Percentiles rank a stretch among this genome's conserved stretches.
These are phyloP conservation scores for Lepidocyrtoides sp. DNA, from an alignment of 2,888 invertebrate species.

Conservation along the genomic window DNA sequence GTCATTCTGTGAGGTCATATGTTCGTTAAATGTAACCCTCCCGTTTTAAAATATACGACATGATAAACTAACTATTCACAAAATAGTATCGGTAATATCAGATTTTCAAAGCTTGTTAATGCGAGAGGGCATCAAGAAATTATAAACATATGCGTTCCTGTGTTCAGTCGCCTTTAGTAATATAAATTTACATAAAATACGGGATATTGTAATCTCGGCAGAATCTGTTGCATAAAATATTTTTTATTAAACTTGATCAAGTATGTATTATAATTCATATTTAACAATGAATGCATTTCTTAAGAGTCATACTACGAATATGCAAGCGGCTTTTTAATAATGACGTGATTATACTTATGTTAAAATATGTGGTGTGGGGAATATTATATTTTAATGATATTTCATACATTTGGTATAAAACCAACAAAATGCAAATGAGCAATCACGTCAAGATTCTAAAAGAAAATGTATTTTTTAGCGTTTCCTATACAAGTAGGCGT, in stretches of 20 bases:
- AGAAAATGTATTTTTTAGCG: neutral
- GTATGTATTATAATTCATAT: neutral
- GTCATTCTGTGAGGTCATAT: no score
- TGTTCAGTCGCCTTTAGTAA: neutral
- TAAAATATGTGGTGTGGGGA: neutral
- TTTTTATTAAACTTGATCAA: neutral
- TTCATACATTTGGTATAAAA: neutral
- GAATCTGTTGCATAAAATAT: conserved; percentile 51
- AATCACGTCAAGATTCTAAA: neutral
- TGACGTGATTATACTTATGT: neutral
- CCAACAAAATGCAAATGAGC: conserved; percentile 2
- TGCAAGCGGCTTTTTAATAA: neutral
- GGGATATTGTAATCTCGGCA: conserved; percentile 63
- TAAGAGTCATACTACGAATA: neutral
- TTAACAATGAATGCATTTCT: neutral
- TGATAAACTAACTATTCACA: no score
- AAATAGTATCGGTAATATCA: no score
- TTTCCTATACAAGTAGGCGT: neutral
- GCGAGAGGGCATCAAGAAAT: neutral
- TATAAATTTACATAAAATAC: conserved; percentile 70
- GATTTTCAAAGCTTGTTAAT: neutral
- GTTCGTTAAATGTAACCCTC: no score
- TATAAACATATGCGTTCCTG: no score
- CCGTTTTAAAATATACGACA: no score
- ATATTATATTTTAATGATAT: neutral